Evolutionary conservation across 2,113 vertebrate genomes (phyloP), one percentile per base, ranked within the genome.

Genomic region (Istiophorus platypterus): DNA sequence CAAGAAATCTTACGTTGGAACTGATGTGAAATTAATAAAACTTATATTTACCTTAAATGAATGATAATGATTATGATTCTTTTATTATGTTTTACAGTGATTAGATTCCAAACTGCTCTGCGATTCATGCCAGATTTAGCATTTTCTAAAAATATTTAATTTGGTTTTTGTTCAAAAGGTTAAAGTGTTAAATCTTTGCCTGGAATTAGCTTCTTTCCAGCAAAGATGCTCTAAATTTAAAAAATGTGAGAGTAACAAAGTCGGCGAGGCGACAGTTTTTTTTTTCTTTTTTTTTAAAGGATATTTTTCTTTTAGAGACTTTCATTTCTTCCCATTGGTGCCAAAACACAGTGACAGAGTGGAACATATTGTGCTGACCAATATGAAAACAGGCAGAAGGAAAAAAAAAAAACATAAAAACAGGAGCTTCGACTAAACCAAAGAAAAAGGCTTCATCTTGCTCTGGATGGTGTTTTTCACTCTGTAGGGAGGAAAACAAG

Each of bases 381-480:
- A 61, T 41, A 49, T 52, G 52, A 71, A 26, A 66, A 74, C 58
- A 34, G 51, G n/a, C 52, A 79, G 49, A 72, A 54, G 62, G 47
- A 15, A 61, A 5, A 69, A 39, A 39, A 7, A 29, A 72, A 24
- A 61, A 5, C 65, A 39, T 31, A 7, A 29, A 72, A 76, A 63
- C 42, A 64, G 56, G 8, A 24, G 37, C 52, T 27, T 6, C n/a
- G 5, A 67, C 26, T 2, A 18, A 49, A 82, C 14, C 47, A 77
- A 27, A 62, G 17, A n/a, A 24, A 61, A 24, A 61, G 7, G 47
- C 26, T 41, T 57, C 8, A 67, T 72, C 31, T 70, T 37, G 47
- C 11, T 69, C 58, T 51, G 62, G 22, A 78, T 27, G 65, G 42
- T 86, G 58, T 79, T 81, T 85, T 76, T 74, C 47, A 56, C 61